Conservation (phyloP, 2,113 vertebrate genomes). For the Varanus komodoensis region DNA sequence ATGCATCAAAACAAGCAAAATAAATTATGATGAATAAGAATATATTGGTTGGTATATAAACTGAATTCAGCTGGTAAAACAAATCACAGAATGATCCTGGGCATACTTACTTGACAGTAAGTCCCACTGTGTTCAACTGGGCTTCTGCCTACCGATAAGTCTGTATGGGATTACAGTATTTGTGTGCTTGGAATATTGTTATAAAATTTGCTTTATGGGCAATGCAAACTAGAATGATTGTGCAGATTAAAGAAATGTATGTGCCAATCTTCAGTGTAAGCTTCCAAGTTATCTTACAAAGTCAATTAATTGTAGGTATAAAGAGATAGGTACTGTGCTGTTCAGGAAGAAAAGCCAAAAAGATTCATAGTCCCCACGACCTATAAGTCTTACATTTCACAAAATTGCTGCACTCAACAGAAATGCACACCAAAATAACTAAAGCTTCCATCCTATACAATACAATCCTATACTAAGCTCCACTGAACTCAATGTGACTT, state of each 20-base stretch:
- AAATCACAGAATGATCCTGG: background rate
- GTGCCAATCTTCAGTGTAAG: background rate
- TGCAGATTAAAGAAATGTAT: background rate
- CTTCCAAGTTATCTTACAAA: background rate
- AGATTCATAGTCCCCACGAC: background rate
- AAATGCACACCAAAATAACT: background rate
- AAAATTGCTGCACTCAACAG: background rate
- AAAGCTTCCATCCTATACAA: background rate
- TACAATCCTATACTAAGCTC: too few species aligned
- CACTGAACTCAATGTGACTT: too few species aligned
- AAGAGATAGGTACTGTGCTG: background rate
- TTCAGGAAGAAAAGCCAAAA: background rate
- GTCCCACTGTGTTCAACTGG: background rate
- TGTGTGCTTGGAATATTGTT: background rate
- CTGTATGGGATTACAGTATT: background rate
- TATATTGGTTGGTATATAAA: background rate
- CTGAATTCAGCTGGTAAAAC: background rate
- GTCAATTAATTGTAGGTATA: background rate
- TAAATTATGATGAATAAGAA: background rate
- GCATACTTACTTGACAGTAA: background rate
- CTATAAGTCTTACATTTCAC: background rate
- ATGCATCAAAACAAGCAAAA: slow-evolving; percentile 4
- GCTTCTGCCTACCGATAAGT: background rate
- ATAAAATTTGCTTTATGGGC: background rate
- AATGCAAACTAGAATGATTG: background rate